These are phyloP conservation scores for Zootermopsis nevadensis DNA, from an alignment of 2,888 invertebrate genomes.

Conservation along the genomic window DNA sequence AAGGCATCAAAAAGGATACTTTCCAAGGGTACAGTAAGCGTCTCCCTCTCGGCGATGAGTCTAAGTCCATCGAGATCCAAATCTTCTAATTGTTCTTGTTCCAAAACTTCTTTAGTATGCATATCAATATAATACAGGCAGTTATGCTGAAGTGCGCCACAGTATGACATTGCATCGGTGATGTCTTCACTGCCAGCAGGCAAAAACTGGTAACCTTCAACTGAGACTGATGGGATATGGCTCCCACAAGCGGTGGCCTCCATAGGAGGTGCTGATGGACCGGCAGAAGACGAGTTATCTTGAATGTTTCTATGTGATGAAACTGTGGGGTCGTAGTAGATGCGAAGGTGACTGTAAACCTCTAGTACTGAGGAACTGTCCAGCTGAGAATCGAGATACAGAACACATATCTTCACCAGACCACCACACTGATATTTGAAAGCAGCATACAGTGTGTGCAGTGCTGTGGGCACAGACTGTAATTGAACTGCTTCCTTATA, in stretches of 20 bases:
- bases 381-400: constrained; percentile 73
- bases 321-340: constrained; percentile 54
- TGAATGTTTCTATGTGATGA: not conserved
- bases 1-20: constrained; percentile 65
- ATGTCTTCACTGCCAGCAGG: constrained; percentile 55
- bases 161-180: constrained; percentile 64
- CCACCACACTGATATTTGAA: constrained; percentile 79
- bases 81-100: constrained; percentile 70
- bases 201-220: constrained; percentile 57
- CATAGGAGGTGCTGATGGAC: constrained; percentile 54
- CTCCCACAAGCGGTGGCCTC: not conserved
- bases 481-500: constrained; percentile 73
- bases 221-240: not conserved
- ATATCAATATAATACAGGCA: constrained; percentile 74
- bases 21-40: constrained; percentile 74
- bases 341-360: constrained; percentile 66
- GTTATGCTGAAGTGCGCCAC: constrained; percentile 73
- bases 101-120: constrained; percentile 67
- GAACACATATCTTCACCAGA: constrained; percentile 75
- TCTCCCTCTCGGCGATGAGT: constrained; percentile 75
- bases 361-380: constrained; percentile 73
- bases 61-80: constrained; percentile 73
- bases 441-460: constrained; percentile 78
- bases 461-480: constrained; percentile 73
- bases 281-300: not conserved